Conservation (phyloP, 2,113 vertebrate genomes). For the Climacteris rufus region DNA sequence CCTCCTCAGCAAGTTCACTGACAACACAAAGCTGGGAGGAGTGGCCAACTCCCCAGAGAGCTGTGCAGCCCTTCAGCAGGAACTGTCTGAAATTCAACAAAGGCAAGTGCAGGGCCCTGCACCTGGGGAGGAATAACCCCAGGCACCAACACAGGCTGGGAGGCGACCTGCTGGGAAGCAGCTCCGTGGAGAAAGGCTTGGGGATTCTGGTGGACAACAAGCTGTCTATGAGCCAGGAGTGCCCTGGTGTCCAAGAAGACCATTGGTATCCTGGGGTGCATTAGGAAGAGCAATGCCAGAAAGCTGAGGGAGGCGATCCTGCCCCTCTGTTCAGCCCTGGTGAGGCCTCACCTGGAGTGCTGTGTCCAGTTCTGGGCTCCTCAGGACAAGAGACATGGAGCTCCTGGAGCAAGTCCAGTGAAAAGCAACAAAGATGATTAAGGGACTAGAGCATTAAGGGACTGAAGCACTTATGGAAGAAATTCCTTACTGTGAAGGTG, state of each 20-base stretch:
- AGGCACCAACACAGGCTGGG: neutral
- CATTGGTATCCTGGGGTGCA: too few species aligned
- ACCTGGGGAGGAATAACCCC: neutral
- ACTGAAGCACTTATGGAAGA: neutral
- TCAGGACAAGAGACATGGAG: neutral
- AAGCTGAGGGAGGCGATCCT: neutral
- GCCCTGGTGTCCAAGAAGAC: neutral
- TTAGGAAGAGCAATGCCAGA: rapidly evolving
- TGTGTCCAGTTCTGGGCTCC: neutral
- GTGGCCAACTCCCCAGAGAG: neutral
- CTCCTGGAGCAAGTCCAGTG: too few species aligned
- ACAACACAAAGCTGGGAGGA: neutral
- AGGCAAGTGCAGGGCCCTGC: neutral
- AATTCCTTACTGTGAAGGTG: neutral
- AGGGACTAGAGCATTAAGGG: neutral
- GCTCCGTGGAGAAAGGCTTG: neutral
- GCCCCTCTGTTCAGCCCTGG: neutral
- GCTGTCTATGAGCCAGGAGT: neutral
- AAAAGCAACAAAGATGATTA: neutral
- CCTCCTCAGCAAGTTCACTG: neutral
- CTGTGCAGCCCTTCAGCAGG: neutral
- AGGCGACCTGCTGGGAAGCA: neutral
- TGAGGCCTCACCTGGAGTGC: neutral
- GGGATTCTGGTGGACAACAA: neutral
- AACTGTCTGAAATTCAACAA: neutral